phyloP scores from a whole-genome alignment of 1,140 invertebrate genomes.

The Dendrolimus kikuchii region DNA sequence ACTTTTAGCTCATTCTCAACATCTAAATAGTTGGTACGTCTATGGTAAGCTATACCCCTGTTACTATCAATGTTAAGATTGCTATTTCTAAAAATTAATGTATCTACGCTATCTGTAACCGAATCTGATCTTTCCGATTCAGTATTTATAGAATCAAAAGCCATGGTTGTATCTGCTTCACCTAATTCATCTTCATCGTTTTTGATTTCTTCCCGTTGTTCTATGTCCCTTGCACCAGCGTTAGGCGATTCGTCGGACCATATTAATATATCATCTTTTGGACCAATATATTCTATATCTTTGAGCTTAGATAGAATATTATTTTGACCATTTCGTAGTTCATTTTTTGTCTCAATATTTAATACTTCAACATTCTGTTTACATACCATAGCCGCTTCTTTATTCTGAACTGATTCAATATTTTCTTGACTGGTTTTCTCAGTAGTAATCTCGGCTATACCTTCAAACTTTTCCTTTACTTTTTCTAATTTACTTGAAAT shows the following conservation, averaged over 20 bases:
- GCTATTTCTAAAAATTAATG: conserved; percentile 34
- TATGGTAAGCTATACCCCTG: conserved; percentile 52
- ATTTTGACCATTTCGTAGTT: conserved; percentile 16
- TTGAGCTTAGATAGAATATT: conserved; percentile 34
- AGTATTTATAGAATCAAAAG: conserved; percentile 33
- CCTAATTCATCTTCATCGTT: conserved; percentile 15
- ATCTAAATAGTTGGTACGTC: conserved; percentile 58
- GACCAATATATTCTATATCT: conserved; percentile 32
- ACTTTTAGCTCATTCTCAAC: conserved; percentile 54
- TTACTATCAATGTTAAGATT: conserved; percentile 52
- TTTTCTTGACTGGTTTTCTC: neutral
- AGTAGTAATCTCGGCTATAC: neutral
- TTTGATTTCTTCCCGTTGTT: conserved; percentile 13
- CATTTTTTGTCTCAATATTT: conserved; percentile 20
- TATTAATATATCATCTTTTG: conserved; percentile 32
- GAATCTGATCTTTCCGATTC: conserved; percentile 20
- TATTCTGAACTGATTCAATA: too few species aligned
- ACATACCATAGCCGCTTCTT: too few species aligned
- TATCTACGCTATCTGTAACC: conserved; percentile 40
- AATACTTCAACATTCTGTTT: neutral
- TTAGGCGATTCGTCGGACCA: conserved; percentile 29
- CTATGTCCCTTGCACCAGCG: conserved; percentile 16
- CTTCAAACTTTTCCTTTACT: neutral
- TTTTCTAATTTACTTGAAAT: neutral
- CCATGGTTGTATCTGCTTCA: conserved; percentile 17